Evolutionary conservation across 2,113 vertebrate genomes (phyloP).

Genomic region (Xenopus borealis): DNA sequence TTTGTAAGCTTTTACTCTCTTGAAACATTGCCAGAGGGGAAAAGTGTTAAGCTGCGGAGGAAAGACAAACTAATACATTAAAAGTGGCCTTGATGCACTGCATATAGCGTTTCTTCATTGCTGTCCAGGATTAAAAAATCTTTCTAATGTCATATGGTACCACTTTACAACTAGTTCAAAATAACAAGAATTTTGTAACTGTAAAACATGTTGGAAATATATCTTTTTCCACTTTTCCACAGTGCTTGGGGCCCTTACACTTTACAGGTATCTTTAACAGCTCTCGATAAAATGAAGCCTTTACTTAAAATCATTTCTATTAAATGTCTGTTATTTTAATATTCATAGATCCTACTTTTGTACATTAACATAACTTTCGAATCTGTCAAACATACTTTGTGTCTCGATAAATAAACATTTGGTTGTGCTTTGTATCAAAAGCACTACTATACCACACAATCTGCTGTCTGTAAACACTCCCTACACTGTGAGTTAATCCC

Average conservation of each 20-base stretch:
- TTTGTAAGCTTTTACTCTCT: slow-evolving; percentile 46
- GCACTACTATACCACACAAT: too few species aligned
- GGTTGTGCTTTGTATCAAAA: neutral
- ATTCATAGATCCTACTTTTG: neutral
- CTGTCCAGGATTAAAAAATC: neutral
- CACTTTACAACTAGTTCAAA: neutral
- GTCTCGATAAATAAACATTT: slow-evolving; percentile 11
- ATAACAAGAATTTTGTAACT: slow-evolving; percentile 18
- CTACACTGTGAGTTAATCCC: too few species aligned
- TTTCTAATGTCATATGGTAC: slow-evolving; percentile 21
- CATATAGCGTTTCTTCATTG: slow-evolving; percentile 12
- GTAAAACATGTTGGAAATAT: neutral
- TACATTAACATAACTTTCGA: slow-evolving; percentile 7
- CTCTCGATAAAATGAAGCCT: neutral
- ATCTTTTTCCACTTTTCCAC: neutral
- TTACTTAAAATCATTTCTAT: neutral
- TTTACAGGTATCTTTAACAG: slow-evolving; percentile 23
- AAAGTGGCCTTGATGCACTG: slow-evolving; percentile 42
- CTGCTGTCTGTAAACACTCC: too few species aligned
- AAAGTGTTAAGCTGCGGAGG: slow-evolving; percentile 58
- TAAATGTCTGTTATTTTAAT: slow-evolving; percentile 1
- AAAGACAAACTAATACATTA: slow-evolving; percentile 60
- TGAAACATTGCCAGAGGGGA: slow-evolving; percentile 56
- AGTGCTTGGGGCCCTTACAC: slow-evolving; percentile 2
- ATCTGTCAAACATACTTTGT: neutral